These are phyloP conservation scores for Eristalis arbustorum DNA, from an alignment of 2,888 invertebrate genomes.

Conservation along the genomic window DNA sequence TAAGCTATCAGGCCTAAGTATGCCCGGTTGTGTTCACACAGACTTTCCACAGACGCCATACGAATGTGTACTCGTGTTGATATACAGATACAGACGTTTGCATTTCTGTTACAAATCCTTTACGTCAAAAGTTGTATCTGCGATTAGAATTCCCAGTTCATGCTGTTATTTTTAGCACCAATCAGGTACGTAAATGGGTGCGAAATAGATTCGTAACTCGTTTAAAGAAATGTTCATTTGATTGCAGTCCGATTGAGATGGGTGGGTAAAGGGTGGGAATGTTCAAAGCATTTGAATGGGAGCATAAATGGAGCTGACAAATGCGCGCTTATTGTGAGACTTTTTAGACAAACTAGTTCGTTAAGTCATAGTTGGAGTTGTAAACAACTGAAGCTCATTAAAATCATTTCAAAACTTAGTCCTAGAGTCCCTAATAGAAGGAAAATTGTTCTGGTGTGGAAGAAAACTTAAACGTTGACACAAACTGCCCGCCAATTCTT, in stretches of 20 bases:
- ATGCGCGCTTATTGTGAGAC: no score
- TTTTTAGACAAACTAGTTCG: no score
- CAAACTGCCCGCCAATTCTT: no score
- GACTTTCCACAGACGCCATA: not conserved
- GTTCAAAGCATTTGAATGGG: not conserved
- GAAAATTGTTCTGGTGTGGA: no score
- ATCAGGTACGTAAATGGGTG: not conserved
- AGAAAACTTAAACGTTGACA: no score
- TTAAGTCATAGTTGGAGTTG: no score
- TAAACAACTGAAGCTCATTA: no score
- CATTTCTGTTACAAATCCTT: not conserved
- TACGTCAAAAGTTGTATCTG: conserved; percentile 1
- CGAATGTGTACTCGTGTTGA: not conserved
- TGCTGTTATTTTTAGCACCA: conserved; percentile 4
- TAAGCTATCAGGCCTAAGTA: not conserved
- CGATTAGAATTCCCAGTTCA: not conserved
- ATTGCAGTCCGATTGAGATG: not conserved
- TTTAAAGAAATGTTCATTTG: not conserved
- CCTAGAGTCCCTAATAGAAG: no score
- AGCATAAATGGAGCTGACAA: not conserved
- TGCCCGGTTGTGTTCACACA: not conserved
- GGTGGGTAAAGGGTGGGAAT: not conserved
- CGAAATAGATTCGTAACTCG: not conserved
- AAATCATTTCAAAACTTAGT: no score
- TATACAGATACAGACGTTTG: no score